Percentiles rank a stretch among this genome's conserved stretches.
These are phyloP conservation scores for Platycercus adscitus DNA, from an alignment of 2,113 vertebrate species.

Conservation along the genomic window DNA sequence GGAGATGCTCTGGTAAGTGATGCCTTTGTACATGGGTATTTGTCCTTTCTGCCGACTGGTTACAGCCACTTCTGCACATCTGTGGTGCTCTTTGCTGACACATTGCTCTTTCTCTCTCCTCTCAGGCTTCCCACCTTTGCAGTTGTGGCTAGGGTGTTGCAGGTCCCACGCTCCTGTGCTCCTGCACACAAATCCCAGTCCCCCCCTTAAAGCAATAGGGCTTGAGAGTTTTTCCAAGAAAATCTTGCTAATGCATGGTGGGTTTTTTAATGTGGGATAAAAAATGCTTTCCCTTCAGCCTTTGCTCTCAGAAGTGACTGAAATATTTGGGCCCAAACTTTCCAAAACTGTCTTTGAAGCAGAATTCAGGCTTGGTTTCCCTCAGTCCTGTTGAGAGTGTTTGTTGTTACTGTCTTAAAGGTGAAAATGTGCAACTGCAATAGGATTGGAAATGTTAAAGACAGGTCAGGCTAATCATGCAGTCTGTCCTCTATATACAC, in stretches of 20 bases:
- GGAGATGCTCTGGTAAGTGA: conserved; percentile 4
- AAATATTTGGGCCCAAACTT: background rate
- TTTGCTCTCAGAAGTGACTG: background rate
- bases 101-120: rapidly evolving
- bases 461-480: background rate
- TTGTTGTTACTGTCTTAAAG: background rate
- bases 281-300: background rate
- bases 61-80: background rate
- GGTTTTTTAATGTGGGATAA: background rate
- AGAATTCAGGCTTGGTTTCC: background rate
- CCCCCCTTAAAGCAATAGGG: background rate
- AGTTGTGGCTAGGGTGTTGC: rapidly evolving
- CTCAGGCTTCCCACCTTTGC: background rate
- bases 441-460: background rate
- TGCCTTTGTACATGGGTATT: rapidly evolving
- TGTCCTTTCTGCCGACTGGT: background rate
- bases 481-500: background rate
- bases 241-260: background rate
- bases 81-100: background rate
- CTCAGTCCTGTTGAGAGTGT: background rate
- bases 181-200: background rate
- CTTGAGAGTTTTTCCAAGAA: background rate
- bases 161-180: background rate
- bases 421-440: background rate
- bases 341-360: background rate